A percentile compares a stretch with the other conserved stretches of the same genome.
phyloP scores from a whole-genome alignment of 2,888 invertebrate genomes.

The Melanargia galathea region DNA sequence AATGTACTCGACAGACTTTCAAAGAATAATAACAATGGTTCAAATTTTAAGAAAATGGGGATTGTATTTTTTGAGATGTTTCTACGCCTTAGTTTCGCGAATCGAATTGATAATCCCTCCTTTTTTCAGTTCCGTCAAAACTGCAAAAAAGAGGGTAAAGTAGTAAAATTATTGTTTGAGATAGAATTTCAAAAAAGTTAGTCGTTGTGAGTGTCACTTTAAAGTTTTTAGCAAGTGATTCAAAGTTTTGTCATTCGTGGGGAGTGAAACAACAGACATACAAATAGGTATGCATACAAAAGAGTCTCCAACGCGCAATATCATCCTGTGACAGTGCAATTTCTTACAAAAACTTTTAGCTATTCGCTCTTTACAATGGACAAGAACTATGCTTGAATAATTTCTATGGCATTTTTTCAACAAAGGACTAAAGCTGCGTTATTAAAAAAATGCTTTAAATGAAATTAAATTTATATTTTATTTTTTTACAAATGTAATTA shows the following conservation, averaged over 20 bases:
- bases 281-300: constrained; percentile 24
- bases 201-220: neutral
- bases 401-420: constrained; percentile 2
- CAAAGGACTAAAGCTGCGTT: too few relatives aligned
- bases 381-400: constrained; percentile 1
- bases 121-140: too few relatives aligned
- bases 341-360: constrained; percentile 11
- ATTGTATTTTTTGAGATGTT: too few relatives aligned
- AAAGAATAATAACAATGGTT: too few relatives aligned
- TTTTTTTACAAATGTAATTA: too few relatives aligned
- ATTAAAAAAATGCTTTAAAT: too few relatives aligned
- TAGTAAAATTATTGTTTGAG: neutral
- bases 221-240: constrained; percentile 20
- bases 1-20: too few relatives aligned
- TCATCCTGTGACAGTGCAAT: constrained; percentile 17
- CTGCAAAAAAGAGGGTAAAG: too few relatives aligned
- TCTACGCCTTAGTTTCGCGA: too few relatives aligned
- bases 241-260: constrained; percentile 24
- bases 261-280: constrained; percentile 20
- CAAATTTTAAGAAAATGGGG: too few relatives aligned
- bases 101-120: too few relatives aligned
- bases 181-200: neutral
- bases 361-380: constrained; percentile 1
- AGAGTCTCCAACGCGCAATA: constrained; percentile 15
- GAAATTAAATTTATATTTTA: too few relatives aligned